These are phyloP conservation scores for Eilema griseolum DNA, from an alignment of 2,888 invertebrate genomes.

Conservation along the genomic window DNA sequence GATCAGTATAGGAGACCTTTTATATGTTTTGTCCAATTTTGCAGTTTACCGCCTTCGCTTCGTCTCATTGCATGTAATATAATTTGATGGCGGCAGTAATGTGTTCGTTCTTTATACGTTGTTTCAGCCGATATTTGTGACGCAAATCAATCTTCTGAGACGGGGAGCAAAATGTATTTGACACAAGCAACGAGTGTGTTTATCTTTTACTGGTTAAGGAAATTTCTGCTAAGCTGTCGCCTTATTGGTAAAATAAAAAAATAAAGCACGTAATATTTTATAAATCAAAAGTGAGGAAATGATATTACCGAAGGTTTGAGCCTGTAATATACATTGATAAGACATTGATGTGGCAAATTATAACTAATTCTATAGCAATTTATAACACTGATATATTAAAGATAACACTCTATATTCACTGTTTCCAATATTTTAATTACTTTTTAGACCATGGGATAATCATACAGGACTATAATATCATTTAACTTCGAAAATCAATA, in stretches of 20 bases:
- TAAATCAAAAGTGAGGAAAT: too few species aligned
- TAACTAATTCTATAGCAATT: too few species aligned
- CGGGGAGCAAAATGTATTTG: constrained; percentile 33
- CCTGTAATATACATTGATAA: too few species aligned
- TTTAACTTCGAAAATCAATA: too few species aligned
- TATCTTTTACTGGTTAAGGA: constrained; percentile 18
- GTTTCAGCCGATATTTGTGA: constrained; percentile 48
- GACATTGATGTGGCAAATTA: too few species aligned
- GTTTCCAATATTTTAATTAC: too few species aligned
- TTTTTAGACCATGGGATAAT: too few species aligned
- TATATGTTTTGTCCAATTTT: constrained; percentile 67
- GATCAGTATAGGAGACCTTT: constrained; percentile 47
- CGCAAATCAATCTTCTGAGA: constrained; percentile 46
- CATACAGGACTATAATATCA: too few species aligned
- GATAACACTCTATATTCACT: too few species aligned
- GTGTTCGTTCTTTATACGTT: constrained; percentile 58
- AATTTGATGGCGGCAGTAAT: constrained; percentile 58
- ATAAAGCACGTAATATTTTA: neutral
- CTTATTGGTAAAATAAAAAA: constrained; percentile 1
- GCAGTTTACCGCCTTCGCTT: constrained; percentile 64
- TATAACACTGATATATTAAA: too few species aligned
- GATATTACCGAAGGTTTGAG: too few species aligned
- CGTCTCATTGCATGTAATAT: constrained; percentile 61
- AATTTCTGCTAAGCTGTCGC: neutral
- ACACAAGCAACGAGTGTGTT: constrained; percentile 16